Conservation (phyloP, 1,140 invertebrate genomes). For the Drosophila ogumai region DNA sequence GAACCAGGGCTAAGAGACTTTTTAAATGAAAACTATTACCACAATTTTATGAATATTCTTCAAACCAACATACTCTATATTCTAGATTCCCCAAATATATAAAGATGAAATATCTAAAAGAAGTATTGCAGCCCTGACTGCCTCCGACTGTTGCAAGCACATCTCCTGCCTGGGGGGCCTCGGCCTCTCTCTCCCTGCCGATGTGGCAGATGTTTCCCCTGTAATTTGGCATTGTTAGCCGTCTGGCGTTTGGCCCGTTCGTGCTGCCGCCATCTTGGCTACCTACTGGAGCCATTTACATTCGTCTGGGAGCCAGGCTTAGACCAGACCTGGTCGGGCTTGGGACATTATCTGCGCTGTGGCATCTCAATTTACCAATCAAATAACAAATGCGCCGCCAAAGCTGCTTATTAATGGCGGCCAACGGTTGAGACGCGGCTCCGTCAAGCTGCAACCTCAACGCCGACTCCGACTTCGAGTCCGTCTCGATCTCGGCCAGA, state of each 20-base stretch:
- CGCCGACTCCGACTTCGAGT: slow-evolving; percentile 5
- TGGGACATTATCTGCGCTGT: slow-evolving; percentile 62
- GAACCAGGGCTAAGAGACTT: neutral
- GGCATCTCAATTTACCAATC: slow-evolving; percentile 82
- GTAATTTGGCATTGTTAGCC: slow-evolving; percentile 54
- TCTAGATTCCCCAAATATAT: neutral
- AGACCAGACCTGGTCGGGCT: neutral
- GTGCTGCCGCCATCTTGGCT: slow-evolving; percentile 71
- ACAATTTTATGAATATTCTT: too few relatives aligned
- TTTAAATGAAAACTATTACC: neutral
- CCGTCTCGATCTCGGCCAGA: slow-evolving; percentile 34
- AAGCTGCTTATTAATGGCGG: slow-evolving; percentile 81
- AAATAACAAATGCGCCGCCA: slow-evolving; percentile 81
- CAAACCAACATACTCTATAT: neutral
- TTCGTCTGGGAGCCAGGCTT: slow-evolving; percentile 44
- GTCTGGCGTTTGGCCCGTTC: slow-evolving; percentile 45
- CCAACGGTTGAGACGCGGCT: slow-evolving; percentile 60
- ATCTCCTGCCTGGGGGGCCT: slow-evolving; percentile 25
- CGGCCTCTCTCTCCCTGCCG: neutral
- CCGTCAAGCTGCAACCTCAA: slow-evolving; percentile 25
- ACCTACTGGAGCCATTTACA: slow-evolving; percentile 78
- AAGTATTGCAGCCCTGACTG: slow-evolving; percentile 12
- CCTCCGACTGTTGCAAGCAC: neutral
- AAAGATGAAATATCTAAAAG: neutral
- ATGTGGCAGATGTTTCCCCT: slow-evolving; percentile 57